Evolutionary conservation across 2,113 vertebrate species (phyloP), one percentile per base, ranked within the genome.

Genomic region (Mellivora capensis): DNA sequence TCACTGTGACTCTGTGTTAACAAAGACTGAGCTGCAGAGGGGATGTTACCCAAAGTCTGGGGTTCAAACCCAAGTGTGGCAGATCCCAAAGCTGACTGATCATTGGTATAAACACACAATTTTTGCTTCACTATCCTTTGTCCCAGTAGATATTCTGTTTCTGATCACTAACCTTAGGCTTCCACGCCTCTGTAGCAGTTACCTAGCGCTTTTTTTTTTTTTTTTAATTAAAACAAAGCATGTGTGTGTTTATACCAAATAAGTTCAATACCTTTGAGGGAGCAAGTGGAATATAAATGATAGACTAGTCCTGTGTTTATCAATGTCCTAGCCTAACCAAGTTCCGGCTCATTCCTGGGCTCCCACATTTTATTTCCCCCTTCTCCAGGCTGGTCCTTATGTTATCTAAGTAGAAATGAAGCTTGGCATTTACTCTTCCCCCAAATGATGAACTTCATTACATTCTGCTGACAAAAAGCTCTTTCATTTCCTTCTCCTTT

Each of bases 401-500:
- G 20, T 94, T 97, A 62, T 52, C 76, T 88, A 90, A 88, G 69
- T n/a, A 93, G 96, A 96, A 97, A 87, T 74, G 39, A 95, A 91
- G n/a, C 52, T 93, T 93, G 93, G 31, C 71, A 67, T 54, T 92
- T 87, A 87, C 62, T 84, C 0, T 74, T 91, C 67, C 54, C 21
- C 42, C 37, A 80, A 94, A 86, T 76, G 84, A 81, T 85, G 67
- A 74, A 74, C 57, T 96, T 95, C 47, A 83, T 79, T 94, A 67
- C 29, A 6, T 76, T 69, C 34, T 15, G 67, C 79, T 39, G n/a
- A 97, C 95, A 96, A 57, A 95, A 97, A 81, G 31, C 62, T 94
- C 93, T 94, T 97, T 97, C 69, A 90, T 96, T 96, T 62, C 17
- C 31, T 39, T 97, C 94, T 87, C 23, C 69, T 96, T 94, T 90